Conservation (phyloP, 2,113 vertebrate species). For the Indicator maculatus region DNA sequence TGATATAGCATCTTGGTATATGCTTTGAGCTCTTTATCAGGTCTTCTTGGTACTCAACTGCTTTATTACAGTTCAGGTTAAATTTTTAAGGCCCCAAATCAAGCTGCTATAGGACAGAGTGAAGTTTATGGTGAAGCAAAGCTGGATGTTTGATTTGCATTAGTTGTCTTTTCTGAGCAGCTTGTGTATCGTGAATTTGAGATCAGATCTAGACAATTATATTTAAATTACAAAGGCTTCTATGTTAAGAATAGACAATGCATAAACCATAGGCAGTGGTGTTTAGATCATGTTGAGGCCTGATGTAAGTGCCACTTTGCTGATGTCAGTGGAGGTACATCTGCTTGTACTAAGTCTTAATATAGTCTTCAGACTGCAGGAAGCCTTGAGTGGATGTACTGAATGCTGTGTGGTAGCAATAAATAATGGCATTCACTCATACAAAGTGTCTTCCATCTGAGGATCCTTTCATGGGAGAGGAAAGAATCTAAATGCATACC, state of each 20-base stretch:
- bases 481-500: slow-evolving; percentile 1
- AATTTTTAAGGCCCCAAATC: neutral
- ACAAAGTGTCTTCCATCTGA: slow-evolving; percentile 37
- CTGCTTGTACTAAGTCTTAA: neutral
- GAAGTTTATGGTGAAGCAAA: neutral
- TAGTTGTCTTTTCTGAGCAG: neutral
- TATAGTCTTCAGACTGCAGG: slow-evolving; percentile 31
- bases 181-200: neutral
- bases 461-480: neutral
- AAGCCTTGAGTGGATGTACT: neutral
- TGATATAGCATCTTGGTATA: neutral
- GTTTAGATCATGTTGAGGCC: neutral
- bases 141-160: neutral
- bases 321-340: slow-evolving; percentile 24
- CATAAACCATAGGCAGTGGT: neutral
- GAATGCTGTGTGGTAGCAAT: neutral
- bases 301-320: neutral
- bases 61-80: neutral
- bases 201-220: neutral
- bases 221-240: neutral
- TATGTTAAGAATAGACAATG: neutral
- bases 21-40: neutral
- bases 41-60: neutral
- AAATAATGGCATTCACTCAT: slow-evolving; percentile 16
- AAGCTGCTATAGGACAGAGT: neutral